These are phyloP conservation scores for Trachymyrmex cornetzi DNA, from an alignment of 1,140 invertebrate species.

Conservation along the genomic window DNA sequence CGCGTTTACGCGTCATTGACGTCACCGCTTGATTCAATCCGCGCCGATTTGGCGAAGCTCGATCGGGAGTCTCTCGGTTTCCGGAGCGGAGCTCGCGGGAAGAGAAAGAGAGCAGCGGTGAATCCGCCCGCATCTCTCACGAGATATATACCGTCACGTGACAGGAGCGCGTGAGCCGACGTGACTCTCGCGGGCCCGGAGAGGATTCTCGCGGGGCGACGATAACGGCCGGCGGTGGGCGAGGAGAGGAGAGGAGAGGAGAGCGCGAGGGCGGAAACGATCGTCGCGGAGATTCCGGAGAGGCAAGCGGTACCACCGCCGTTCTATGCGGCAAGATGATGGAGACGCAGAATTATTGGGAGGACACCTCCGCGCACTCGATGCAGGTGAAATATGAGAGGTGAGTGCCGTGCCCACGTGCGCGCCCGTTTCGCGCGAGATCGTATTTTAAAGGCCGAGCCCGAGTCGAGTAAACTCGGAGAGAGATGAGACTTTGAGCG, in stretches of 20 bases:
- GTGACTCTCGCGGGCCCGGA: neutral
- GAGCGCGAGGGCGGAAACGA: conserved; percentile 45
- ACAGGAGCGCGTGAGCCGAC: neutral
- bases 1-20: neutral
- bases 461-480: neutral
- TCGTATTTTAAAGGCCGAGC: neutral
- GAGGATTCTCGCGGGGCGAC: neutral
- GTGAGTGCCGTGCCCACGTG: conserved; percentile 73
- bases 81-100: neutral
- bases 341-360: conserved; percentile 86
- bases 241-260: neutral
- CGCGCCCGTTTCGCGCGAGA: neutral
- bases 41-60: neutral
- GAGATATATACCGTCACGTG: conserved; percentile 10
- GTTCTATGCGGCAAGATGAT: conserved; percentile 85
- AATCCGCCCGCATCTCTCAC: neutral
- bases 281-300: conserved; percentile 35
- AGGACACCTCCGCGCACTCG: conserved; percentile 84
- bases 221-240: neutral
- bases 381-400: conserved; percentile 86
- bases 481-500: neutral
- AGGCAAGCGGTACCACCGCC: conserved; percentile 25
- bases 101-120: neutral
- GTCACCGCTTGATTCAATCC: neutral
- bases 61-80: neutral